Base-by-base conservation (phyloP, 1,140 invertebrate species). In the Drosophila navojoa region DNA sequence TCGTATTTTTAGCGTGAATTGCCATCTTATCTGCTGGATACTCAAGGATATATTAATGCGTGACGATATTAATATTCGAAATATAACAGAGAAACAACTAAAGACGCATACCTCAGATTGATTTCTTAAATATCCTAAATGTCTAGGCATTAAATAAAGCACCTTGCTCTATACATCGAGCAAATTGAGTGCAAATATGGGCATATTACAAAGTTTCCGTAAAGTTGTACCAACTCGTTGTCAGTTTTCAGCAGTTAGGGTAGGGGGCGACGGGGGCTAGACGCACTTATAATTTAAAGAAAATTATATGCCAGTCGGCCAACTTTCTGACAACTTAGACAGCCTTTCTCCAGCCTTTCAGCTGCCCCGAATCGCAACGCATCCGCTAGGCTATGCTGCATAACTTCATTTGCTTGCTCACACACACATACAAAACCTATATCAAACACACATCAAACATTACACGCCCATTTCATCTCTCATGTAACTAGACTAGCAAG, bases 371-470 rank as follows among this genome's bases (percentile, higher is more conserved):
- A 55, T 29, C 11, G 22, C 55, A 15, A 44, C 52, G 29, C 67
- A 55, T 49, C 32, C 57, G 64, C 64, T 74, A 53, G 58, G 35
- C 55, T 71, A 58, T 42, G 58, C 59, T 71, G 54, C 67, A 62
- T 64, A 75, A 75, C 68, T 59, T 54, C 54, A 75, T 71, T 64
- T 71, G 60, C 73, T 66, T 72, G 15, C 44, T 42, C 59, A 63
- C 47, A 54, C 49, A 25, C 67, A 54, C 10, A 38, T 38, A 38
- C 11, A 55, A 40, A 40, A 11, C 27, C 13, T 16, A 35, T 29
- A 35, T 59, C 15, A 25, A 32, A 59, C 44, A 49, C 54, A 57
- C 58, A 27, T 29, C 53, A 45, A 29, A 63, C 32, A 53, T 45
- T 27, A 32, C 57, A 61, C 54, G n/a, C 44, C 38, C 53, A 50